phyloP scores from a whole-genome alignment of 2,888 invertebrate genomes.

The Volucella inanis region DNA sequence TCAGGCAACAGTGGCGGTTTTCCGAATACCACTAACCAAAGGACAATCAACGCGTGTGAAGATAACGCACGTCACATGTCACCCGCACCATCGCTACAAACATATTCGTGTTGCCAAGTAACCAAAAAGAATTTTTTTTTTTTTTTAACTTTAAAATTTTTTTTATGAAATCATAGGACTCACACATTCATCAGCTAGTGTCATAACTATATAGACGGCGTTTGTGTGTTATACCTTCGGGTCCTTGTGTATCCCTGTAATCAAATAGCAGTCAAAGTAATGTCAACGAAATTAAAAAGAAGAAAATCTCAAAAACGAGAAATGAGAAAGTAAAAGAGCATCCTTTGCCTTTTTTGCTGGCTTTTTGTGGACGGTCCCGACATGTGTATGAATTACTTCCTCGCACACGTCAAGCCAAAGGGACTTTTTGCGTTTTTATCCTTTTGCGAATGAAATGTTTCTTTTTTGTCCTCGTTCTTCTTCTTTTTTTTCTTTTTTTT shows the following conservation, averaged over 20 bases:
- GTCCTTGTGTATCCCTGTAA: conserved; percentile 63
- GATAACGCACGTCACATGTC: conserved; percentile 73
- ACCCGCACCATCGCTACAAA: conserved; percentile 35
- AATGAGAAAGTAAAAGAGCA: conserved; percentile 39
- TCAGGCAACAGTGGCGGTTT: conserved; percentile 28
- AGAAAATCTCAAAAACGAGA: conserved; percentile 54
- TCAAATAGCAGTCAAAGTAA: conserved; percentile 74
- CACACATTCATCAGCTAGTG: conserved; percentile 14
- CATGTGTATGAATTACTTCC: conserved; percentile 70
- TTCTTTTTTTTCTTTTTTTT: conserved; percentile 36
- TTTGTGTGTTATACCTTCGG: conserved; percentile 64
- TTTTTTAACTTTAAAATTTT: conserved; percentile 47
- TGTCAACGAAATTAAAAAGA: conserved; percentile 71
- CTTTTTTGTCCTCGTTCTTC: conserved; percentile 22
- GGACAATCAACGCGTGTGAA: conserved; percentile 61
- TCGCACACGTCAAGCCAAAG: conserved; percentile 58
- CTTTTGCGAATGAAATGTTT: conserved; percentile 51
- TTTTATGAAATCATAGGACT: conserved; percentile 37
- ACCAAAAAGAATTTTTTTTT: conserved; percentile 50
- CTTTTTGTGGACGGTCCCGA: conserved; percentile 41
- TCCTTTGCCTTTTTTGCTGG: conserved; percentile 44
- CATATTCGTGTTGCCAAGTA: conserved; percentile 11
- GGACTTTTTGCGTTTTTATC: conserved; percentile 47
- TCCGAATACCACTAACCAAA: conserved; percentile 15
- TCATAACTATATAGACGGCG: conserved; percentile 25